Conservation (phyloP, 2,113 vertebrate genomes). For the Tursiops truncatus region DNA sequence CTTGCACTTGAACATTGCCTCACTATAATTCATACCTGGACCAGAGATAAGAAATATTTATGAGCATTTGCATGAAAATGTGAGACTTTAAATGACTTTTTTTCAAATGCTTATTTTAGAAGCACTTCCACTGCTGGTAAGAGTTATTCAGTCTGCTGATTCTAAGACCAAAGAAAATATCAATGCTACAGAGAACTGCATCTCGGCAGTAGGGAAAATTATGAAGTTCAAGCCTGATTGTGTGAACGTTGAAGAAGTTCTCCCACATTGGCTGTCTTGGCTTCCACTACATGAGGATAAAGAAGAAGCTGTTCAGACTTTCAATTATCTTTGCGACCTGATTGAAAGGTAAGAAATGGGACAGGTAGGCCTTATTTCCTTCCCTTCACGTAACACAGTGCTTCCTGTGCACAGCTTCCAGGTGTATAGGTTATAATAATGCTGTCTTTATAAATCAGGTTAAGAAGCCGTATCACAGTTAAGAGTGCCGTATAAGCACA, state of each 20-base stretch:
- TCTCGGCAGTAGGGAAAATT: slow-evolving; percentile 98
- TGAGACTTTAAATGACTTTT: background rate
- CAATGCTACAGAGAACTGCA: slow-evolving; percentile 99
- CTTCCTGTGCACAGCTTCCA: background rate
- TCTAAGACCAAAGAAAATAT: slow-evolving; percentile 96
- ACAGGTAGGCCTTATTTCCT: too few relatives aligned
- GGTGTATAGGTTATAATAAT: background rate
- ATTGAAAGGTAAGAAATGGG: slow-evolving; percentile 92
- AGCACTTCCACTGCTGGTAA: slow-evolving; percentile 94
- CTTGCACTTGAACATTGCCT: background rate
- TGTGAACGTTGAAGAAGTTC: slow-evolving; percentile 93
- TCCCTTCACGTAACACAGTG: background rate
- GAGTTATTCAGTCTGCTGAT: slow-evolving; percentile 94
- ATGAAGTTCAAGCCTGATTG: slow-evolving; percentile 97
- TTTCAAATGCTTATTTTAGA: slow-evolving; percentile 84
- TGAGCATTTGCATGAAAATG: background rate
- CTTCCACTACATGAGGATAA: slow-evolving; percentile 98
- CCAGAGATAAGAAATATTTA: background rate
- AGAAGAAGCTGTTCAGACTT: slow-evolving; percentile 97
- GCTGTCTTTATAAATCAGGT: background rate
- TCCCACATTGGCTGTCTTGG: slow-evolving; percentile 99
- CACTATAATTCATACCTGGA: background rate
- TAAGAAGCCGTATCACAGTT: background rate
- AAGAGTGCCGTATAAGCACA: background rate
- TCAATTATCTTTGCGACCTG: slow-evolving; percentile 96